Evolutionary conservation across 2,113 vertebrate genomes (phyloP), one percentile per base, ranked within the genome.

Genomic region (Nothocercus nigrocapillus): DNA sequence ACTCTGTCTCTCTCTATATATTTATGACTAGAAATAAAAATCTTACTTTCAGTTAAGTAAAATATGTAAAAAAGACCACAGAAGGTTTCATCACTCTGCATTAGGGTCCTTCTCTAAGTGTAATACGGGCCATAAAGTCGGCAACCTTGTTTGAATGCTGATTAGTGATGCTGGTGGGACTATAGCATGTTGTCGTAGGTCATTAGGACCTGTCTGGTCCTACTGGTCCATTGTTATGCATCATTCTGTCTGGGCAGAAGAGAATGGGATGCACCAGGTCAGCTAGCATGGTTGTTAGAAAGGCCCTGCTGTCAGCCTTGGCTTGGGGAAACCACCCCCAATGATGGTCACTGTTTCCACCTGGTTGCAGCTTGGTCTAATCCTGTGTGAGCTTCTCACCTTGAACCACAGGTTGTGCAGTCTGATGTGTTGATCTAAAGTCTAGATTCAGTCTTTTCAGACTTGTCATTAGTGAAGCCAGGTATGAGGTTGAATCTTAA

Each of bases 401-500:
- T 93, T 87, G 62, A 94, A 84, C 20, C 62, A 90, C 88, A 84
- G 90, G 83, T 95, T 88, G 44, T 38, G 90, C 66, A 72, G 47
- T 64, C 76, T 21, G 53, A 27, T 86, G 73, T 79, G 69, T 58
- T 72, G 38, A 61, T 91, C 85, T 92, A 82, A 94, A 89, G 77
- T 88, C 88, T 76, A 38, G 40, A 62, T 82, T 94, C 30, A 11
- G 36, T 62, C 95, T 92, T 76, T n/a, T 69, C 78, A 38, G 88
- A 90, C 75, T 93, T 79, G 66, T 91, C 82, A 51, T 94, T 85
- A 94, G 74, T 69, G 91, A 80, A 85, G 70, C 78, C 91, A 97
- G 84, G 84, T 76, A 53, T 70, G 74, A 94, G 84, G 40, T 30
- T 93, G 82, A 88, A 92, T 94, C 89, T 76, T 87, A 94, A 67